Evolutionary conservation across 2,797 vertebrate species (phyloP).

Genomic region (Cyclura pinguis): DNA sequence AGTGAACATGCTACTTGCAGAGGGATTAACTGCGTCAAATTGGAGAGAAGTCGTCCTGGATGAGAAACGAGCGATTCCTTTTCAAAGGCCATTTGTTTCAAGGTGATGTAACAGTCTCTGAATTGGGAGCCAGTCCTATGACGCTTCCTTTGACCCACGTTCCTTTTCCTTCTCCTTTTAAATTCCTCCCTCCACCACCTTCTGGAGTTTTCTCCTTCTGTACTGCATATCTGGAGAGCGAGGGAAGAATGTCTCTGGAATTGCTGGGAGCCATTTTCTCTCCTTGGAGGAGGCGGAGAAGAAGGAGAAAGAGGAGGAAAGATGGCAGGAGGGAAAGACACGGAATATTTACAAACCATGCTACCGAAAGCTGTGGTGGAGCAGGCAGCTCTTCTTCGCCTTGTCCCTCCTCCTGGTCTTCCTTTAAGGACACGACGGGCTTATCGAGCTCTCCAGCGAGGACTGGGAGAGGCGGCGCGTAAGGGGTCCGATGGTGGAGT

Average conservation of each 20-base stretch:
- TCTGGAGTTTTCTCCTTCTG: neutral
- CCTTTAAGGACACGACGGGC: slow-evolving; percentile 92
- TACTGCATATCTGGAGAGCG: accelerated
- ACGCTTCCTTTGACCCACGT: neutral
- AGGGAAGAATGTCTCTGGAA: neutral
- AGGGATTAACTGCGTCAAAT: neutral
- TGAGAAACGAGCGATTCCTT: neutral
- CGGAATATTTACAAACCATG: slow-evolving; percentile 70
- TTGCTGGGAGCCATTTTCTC: neutral
- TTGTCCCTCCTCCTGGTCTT: slow-evolving; percentile 16
- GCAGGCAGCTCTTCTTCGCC: neutral
- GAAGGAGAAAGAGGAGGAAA: accelerated
- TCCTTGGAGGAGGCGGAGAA: accelerated
- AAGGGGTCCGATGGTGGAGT: slow-evolving; percentile 94
- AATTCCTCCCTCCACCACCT: neutral
- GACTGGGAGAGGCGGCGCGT: slow-evolving; percentile 97
- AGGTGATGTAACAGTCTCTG: slow-evolving; percentile 48
- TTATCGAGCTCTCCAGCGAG: slow-evolving; percentile 97
- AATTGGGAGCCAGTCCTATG: neutral
- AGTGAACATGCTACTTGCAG: neutral
- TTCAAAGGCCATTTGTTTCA: neutral
- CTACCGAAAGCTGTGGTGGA: slow-evolving; percentile 49
- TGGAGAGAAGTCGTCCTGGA: neutral
- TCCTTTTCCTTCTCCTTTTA: slow-evolving; percentile 18
- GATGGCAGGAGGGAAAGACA: neutral